Base-by-base conservation (phyloP, 2,797 vertebrate genomes). In the Dicrostonyx torquatus region DNA sequence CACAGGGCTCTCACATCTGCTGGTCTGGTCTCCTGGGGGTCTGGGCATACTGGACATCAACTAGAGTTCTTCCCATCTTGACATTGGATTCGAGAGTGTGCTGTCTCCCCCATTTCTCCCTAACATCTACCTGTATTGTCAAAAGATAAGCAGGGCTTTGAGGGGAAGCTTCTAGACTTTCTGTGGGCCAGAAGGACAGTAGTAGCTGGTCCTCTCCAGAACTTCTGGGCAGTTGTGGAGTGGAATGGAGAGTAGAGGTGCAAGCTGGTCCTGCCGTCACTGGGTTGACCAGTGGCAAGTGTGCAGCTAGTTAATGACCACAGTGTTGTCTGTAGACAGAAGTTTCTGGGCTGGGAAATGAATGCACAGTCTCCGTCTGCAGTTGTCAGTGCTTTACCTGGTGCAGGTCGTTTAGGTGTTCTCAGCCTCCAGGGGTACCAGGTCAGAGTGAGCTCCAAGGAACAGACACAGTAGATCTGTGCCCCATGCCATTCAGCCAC, bases 241-340 rank as follows among this genome's bases (percentile, higher is more conserved):
- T 29, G 2, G n/a, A 17, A 29, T 20, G 34, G 13, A 18, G 40
- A 11, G 3, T 62, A 31, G 37, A 43, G 24, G 24, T 9, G 6
- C 43, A 14, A 40, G 29, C 22, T 82, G n/a, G 55, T 8, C n/a
- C 29, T 85, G 73, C 34, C 37, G 50, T 7, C 34, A 24, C 64
- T 45, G 29, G 0, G 2, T 2, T 13, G 70, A 48, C 31, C 6
- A 1, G 9, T 12, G 0, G 15, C 9, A 6, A n/a, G 34, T 37
- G n/a, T 70, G 6, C 3, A 55, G 3, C 24, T 31, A 53, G 29
- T 31, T 48, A 37, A 18, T 18, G 15, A 43, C 37, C 58, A 82
- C 0, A 18, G 37, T 62, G 26, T 43, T 62, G 45, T 48, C 45
- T 48, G 45, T 48, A 48, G 45, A 48, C 45, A 48, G 45, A 48